Conservation (phyloP, 2,113 vertebrate genomes). For the Tetraodon nigroviridis region DNA sequence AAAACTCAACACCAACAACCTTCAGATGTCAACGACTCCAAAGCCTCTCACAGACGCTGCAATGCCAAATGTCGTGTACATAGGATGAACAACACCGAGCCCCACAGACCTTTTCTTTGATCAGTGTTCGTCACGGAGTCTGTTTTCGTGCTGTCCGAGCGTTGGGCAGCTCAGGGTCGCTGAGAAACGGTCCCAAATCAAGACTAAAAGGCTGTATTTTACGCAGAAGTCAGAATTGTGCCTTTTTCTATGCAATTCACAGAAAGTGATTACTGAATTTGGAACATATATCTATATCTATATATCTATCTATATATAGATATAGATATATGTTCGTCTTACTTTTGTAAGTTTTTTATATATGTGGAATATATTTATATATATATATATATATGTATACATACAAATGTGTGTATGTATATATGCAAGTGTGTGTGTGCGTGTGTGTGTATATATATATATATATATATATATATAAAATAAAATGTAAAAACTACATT, state of each 20-base stretch:
- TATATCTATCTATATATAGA: constrained; percentile 48
- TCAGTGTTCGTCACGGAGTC: constrained; percentile 63
- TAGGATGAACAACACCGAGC: constrained; percentile 59
- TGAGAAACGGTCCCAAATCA: constrained; percentile 31
- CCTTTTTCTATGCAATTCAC: constrained; percentile 99
- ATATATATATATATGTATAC: constrained; percentile 60
- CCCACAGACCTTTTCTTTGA: constrained; percentile 53
- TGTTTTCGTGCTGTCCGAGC: constrained; percentile 52
- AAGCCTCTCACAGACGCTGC: constrained; percentile 69
- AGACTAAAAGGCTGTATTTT: constrained; percentile 79
- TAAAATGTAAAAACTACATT: constrained; percentile 80
- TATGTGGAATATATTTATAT: constrained; percentile 46
- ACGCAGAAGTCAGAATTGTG: constrained; percentile 96
- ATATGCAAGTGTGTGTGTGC: constrained; percentile 60
- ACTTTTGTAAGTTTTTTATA: neutral
- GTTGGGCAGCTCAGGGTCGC: constrained; percentile 21
- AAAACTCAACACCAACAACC: constrained; percentile 40
- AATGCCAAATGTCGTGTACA: constrained; percentile 74
- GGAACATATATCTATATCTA: constrained; percentile 57
- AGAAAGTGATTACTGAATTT: constrained; percentile 62
- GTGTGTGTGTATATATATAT: constrained; percentile 41
- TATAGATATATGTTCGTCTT: constrained; percentile 60
- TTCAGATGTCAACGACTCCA: constrained; percentile 73
- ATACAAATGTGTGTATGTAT: constrained; percentile 59
- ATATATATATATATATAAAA: constrained; percentile 77